Base-by-base conservation (phyloP, 2,888 invertebrate genomes). In the Drosophila lutescens region DNA sequence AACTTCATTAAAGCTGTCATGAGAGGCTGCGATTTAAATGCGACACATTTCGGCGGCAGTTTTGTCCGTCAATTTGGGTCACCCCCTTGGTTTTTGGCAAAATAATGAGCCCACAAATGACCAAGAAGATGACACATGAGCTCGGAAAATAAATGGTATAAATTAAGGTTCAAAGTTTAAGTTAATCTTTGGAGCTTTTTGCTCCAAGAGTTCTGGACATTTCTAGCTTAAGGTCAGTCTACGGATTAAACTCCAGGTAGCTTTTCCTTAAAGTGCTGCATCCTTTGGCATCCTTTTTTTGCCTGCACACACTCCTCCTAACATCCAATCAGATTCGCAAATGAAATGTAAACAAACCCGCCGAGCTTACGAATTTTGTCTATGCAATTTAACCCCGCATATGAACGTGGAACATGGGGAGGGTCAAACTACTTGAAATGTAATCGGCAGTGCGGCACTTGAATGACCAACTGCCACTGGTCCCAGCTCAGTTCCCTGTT, bases 371-470 rank as follows among this genome's bases (percentile, higher is more conserved):
- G 79, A 73, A 75, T 69, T 80, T 82, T 77, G 88, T 82, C 88
- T 82, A 85, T 85, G 86, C 67, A 79, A 78, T 81, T 81, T 81
- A 81, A 87, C 80, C 87, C 54, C 46, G 38, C 58, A 57, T 26
- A 36, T 41, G 63, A 43, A 65, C 46, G 71, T 26, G 26, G 26
- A 26, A 70, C 66, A 66, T 61, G 50, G 44, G 17, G 32, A 57
- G 49, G 46, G 66, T 54, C 38, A 34, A 69, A 54, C 78, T 80
- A 83, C 83, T 84, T 88, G 84, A 84, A 84, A 84, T 58, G 86
- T 84, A 88, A 84, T 84, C 83, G 88, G 78, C 84, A 86, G 84
- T 88, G 86, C 78, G 73, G 86, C 84, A 83, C 86, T 84, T 83
- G 83, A 88, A 88, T 88, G 83, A 88, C 83, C 88, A 80, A 81